Percentiles rank a stretch among this genome's conserved stretches.
These are phyloP conservation scores for Metellina segmentata DNA, from an alignment of 2,888 invertebrate species.

Conservation along the genomic window DNA sequence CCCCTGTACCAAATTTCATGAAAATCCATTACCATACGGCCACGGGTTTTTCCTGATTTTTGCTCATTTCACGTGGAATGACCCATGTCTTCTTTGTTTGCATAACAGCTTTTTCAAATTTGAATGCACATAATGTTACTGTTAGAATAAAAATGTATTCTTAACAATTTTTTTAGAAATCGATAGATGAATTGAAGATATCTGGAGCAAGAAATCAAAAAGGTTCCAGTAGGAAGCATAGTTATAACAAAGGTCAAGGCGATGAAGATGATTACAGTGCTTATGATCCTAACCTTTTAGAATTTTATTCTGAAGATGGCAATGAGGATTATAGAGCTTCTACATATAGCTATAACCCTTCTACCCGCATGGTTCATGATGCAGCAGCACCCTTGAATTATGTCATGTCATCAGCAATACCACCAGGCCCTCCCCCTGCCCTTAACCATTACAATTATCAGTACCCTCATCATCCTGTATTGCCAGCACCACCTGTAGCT, in stretches of 20 bases:
- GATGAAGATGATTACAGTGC: conserved; percentile 77
- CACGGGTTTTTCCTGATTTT: too few species aligned
- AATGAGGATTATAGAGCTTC: conserved; percentile 67
- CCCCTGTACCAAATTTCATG: too few species aligned
- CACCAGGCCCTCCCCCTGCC: conserved; percentile 68
- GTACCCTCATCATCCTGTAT: conserved; percentile 71
- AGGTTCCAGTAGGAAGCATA: conserved; percentile 42
- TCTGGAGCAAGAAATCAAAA: conserved; percentile 38
- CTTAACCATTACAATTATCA: conserved; percentile 71
- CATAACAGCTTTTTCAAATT: too few species aligned
- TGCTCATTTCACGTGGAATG: too few species aligned
- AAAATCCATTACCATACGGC: too few species aligned
- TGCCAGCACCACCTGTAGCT: conserved; percentile 64
- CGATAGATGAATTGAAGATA: conserved; percentile 76
- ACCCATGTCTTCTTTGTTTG: too few species aligned
- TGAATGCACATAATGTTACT: too few species aligned
- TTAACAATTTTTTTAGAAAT: conserved; percentile 56
- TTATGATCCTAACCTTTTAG: conserved; percentile 70
- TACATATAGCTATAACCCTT: conserved; percentile 48
- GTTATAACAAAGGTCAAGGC: conserved; percentile 68
- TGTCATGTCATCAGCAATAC: conserved; percentile 57
- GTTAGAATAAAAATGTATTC: too few species aligned
- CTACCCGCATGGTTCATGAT: conserved; percentile 48
- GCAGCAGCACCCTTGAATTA: conserved; percentile 63
- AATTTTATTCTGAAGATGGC: conserved; percentile 73